A percentile compares a stretch with the other conserved stretches of the same genome.
These are phyloP conservation scores for Hypocryptadius cinnamomeus DNA, from an alignment of 2,113 vertebrate genomes.

Conservation along the genomic window DNA sequence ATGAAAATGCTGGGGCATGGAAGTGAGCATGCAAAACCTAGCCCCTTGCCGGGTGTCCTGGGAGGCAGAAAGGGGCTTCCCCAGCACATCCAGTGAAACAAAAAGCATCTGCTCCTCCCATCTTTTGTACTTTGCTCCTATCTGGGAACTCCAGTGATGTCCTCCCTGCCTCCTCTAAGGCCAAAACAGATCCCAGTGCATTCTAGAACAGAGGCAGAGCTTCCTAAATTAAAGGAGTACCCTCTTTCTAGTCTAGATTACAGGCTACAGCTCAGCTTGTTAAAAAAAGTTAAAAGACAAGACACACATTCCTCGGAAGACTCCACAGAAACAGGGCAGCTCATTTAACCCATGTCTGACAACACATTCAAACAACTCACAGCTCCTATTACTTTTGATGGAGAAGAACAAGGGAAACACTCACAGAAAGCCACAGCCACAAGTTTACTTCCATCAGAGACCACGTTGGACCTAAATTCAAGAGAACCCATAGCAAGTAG, in stretches of 20 bases:
- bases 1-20: constrained; percentile 67
- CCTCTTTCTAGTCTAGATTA: neutral
- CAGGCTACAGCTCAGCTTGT: neutral
- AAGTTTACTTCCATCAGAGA: neutral
- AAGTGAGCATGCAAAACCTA: constrained; percentile 38
- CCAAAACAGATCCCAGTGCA: neutral
- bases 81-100: neutral
- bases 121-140: neutral
- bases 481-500: neutral
- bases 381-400: neutral
- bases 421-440: neutral
- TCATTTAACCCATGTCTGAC: neutral
- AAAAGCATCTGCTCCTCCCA: neutral
- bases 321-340: neutral
- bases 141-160: neutral
- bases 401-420: neutral
- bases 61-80: neutral
- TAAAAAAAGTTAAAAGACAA: neutral
- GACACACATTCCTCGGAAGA: neutral
- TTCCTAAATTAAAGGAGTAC: neutral
- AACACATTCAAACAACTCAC: neutral
- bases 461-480: neutral
- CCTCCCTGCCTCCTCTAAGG: neutral
- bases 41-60: neutral
- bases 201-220: neutral